Conservation (phyloP, 2,113 vertebrate genomes). For the Poicephalus gulielmi region DNA sequence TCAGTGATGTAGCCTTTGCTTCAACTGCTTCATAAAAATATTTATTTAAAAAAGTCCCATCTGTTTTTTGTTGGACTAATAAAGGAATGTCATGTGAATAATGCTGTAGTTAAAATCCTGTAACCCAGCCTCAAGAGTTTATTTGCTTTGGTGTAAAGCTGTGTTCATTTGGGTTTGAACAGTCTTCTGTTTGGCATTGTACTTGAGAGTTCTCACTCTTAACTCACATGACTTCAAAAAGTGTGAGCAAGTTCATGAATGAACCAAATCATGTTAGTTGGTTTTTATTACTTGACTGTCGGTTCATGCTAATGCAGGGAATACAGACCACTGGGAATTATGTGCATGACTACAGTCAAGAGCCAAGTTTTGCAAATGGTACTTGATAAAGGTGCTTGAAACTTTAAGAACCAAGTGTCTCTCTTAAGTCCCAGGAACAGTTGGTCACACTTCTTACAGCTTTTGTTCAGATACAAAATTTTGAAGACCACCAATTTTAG, state of each 20-base stretch:
- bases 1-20: neutral
- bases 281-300: neutral
- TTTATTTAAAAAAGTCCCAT: neutral
- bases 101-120: neutral
- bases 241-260: neutral
- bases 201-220: neutral
- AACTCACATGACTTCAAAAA: neutral
- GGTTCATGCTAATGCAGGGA: neutral
- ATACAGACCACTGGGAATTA: neutral
- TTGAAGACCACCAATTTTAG: neutral
- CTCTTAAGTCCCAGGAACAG: neutral
- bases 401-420: neutral
- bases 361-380: neutral
- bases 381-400: neutral
- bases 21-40: neutral
- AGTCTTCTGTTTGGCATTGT: neutral
- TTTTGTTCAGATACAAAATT: neutral
- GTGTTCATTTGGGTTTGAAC: neutral
- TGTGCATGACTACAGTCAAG: neutral
- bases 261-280: neutral
- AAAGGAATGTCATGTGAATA: neutral
- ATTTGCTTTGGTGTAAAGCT: neutral
- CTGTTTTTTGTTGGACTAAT: neutral
- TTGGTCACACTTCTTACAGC: neutral
- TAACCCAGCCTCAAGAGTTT: neutral